Evolutionary conservation across 2,888 invertebrate genomes (phyloP), one percentile per base, ranked within the genome.

Genomic region (Drosophila lacicola): DNA sequence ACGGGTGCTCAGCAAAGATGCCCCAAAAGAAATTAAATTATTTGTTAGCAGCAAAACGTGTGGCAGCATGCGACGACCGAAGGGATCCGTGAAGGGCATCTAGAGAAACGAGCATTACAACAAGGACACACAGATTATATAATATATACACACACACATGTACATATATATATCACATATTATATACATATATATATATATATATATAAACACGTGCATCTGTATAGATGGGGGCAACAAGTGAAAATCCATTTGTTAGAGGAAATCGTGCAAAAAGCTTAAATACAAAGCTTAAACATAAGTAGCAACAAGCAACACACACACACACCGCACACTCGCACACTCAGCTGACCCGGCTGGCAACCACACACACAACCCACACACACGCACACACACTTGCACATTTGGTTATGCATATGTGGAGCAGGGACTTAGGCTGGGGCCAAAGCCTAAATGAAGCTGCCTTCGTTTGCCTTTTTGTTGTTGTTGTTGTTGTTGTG

Each of bases 261-360:
- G 82, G 82, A 83, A 83, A 83, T 83, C 88, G 82, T 87, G 82
- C 82, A 83, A 83, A 83, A 88, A 90, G 90, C 90, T 88, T 89
- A 90, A 90, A 90, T 88, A 88, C 86, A 76, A 84, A 88, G 88
- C 82, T 88, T 88, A 82, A 89, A 80, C 75, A 82, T 76, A 82
- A 83, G 84, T 77, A 80, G 74, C 79, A 69, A 60, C 79, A 67
- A 60, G 68, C 57, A 80, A 66, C 76, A 49, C 54, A 54, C 60
- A 49, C 41, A 45, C 55, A 57, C 62, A 49, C 46, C 41, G 41
- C 58, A 57, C 62, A 55, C 45, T 17, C 56, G 70, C 62, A 63
- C 60, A 41, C 60, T 25, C 33, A 64, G 44, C 63, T 74, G 74
- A 74, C 74, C 70, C 46, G 54, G 29, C 55, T 60, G 58, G 19